phyloP scores from a whole-genome alignment of 2,797 vertebrate species.

The Telmatherina bonti region DNA sequence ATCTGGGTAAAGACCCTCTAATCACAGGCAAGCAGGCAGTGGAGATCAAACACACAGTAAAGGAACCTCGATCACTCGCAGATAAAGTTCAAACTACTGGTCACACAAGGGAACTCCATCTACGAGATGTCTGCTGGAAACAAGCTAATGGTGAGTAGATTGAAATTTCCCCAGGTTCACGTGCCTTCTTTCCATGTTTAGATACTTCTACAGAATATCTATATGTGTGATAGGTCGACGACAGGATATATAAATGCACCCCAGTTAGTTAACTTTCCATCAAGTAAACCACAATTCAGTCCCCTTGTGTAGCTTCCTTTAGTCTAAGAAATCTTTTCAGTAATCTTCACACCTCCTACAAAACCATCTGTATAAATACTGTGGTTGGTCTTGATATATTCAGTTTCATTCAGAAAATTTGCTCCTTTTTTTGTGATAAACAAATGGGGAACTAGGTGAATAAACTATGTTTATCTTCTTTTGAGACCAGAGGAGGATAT shows the following conservation, averaged over 20 bases:
- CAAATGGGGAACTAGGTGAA: slow-evolving; percentile 41
- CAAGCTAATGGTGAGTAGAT: slow-evolving; percentile 76
- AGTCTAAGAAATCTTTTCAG: not conserved
- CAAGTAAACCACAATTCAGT: not conserved
- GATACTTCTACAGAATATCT: not conserved
- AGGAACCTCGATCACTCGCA: slow-evolving; percentile 87
- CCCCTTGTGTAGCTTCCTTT: not conserved
- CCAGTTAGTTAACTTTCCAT: slow-evolving; percentile 10
- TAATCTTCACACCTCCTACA: slow-evolving; percentile 31
- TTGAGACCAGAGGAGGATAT: slow-evolving; percentile 3
- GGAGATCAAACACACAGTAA: slow-evolving; percentile 91
- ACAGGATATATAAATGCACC: not conserved
- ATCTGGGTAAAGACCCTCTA: slow-evolving; percentile 87
- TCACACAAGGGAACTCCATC: slow-evolving; percentile 73
- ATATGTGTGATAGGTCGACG: not conserved
- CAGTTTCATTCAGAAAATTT: slow-evolving; percentile 3
- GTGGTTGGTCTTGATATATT: slow-evolving; percentile 44
- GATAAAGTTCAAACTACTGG: slow-evolving; percentile 81
- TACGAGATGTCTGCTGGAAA: slow-evolving; percentile 81
- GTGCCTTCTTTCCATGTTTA: not conserved
- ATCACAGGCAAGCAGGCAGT: slow-evolving; percentile 89
- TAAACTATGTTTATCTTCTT: slow-evolving; percentile 14
- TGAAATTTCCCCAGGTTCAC: not conserved
- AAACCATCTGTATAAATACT: slow-evolving; percentile 13
- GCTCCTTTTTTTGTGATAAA: not conserved